Conservation (phyloP, 2,113 vertebrate species). For the Phocoena phocoena region DNA sequence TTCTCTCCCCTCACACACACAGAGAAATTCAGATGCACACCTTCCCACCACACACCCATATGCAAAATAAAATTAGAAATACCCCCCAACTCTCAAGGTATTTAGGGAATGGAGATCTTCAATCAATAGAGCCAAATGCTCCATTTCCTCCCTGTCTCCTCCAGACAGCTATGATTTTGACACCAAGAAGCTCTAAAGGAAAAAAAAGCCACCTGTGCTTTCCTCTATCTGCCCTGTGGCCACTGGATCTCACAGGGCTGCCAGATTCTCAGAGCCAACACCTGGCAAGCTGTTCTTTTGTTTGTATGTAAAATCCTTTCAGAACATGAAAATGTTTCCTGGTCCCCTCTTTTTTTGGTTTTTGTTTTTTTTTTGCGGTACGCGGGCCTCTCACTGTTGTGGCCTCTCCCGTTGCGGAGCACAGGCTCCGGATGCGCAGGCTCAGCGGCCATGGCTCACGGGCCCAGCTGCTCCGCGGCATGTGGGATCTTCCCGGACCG, state of each 20-base stretch:
- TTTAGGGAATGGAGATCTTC: conserved; percentile 69
- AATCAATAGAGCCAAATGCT: not conserved
- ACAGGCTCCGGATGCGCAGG: too few species aligned
- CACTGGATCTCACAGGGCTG: conserved; percentile 5
- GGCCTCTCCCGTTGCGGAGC: too few species aligned
- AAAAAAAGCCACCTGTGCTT: conserved; percentile 44
- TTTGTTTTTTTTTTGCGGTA: too few species aligned
- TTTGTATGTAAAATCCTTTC: conserved; percentile 56
- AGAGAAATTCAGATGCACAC: conserved; percentile 54
- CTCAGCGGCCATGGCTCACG: too few species aligned
- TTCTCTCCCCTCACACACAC: not conserved
- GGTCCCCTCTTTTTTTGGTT: conserved; percentile 35
- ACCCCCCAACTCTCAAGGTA: conserved; percentile 63
- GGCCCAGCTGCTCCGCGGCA: too few species aligned
- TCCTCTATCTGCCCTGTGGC: not conserved
- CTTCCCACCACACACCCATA: conserved; percentile 78
- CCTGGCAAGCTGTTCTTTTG: conserved; percentile 59
- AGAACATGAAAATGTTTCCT: conserved; percentile 72
- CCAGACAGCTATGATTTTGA: conserved; percentile 21
- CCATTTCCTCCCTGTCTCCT: not conserved
- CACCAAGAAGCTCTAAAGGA: not conserved
- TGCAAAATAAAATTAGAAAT: conserved; percentile 79
- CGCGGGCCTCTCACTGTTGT: too few species aligned
- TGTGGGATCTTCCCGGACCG: too few species aligned
- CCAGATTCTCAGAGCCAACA: conserved; percentile 32